Percentiles rank a stretch among this genome's conserved stretches.
phyloP scores from a whole-genome alignment of 2,888 invertebrate species.

The Lagria hirta region DNA sequence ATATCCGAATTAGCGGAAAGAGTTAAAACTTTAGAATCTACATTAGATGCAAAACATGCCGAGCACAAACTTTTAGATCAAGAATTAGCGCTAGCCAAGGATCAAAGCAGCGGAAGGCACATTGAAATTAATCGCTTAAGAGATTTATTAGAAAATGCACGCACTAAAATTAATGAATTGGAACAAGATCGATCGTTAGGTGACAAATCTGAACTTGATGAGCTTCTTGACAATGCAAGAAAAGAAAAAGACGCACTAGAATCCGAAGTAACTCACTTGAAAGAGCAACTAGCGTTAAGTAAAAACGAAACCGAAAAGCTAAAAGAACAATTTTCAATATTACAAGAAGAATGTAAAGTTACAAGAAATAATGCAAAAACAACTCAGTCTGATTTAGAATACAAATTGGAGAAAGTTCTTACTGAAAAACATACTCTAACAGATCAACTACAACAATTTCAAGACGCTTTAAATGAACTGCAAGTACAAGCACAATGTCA shows the following conservation, averaged over 20 bases:
- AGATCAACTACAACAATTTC: conserved; percentile 71
- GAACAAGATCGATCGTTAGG: conserved; percentile 68
- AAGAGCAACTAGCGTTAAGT: conserved; percentile 69
- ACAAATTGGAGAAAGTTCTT: conserved; percentile 71
- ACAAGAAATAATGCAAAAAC: conserved; percentile 86
- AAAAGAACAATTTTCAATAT: conserved; percentile 66
- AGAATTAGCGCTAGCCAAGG: conserved; percentile 70
- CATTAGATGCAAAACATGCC: conserved; percentile 70
- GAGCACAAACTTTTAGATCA: conserved; percentile 75
- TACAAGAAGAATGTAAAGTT: conserved; percentile 74
- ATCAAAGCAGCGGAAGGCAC: conserved; percentile 72
- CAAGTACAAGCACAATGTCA: conserved; percentile 81
- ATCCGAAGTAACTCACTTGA: conserved; percentile 66
- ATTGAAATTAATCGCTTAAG: conserved; percentile 79
- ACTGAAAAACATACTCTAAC: conserved; percentile 72
- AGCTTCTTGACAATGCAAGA: conserved; percentile 65
- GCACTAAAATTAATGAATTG: conserved; percentile 76
- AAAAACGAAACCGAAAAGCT: conserved; percentile 69
- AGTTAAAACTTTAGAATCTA: conserved; percentile 69
- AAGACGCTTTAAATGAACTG: conserved; percentile 72
- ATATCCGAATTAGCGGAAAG: conserved; percentile 70
- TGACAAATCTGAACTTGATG: conserved; percentile 72
- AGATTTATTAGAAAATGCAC: conserved; percentile 79
- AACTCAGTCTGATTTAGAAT: conserved; percentile 79
- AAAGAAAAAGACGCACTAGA: conserved; percentile 75